Evolutionary conservation across 2,113 vertebrate species (phyloP), one percentile per base, ranked within the genome.

Genomic region (Lanius collurio): DNA sequence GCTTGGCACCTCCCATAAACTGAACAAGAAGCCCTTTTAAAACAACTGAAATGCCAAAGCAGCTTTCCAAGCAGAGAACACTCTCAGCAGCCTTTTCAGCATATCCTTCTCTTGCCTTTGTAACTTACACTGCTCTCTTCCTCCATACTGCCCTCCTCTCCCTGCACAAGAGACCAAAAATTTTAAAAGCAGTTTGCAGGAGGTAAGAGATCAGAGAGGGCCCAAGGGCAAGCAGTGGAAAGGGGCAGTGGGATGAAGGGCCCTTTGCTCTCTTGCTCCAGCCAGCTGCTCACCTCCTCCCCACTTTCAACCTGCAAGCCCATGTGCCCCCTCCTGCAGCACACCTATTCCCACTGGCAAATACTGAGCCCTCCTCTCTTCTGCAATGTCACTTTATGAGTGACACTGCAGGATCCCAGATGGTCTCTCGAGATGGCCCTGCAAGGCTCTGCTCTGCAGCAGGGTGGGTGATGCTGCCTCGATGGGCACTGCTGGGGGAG

Each of bases 181-280:
- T 57, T 49, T 18, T 30, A 89, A 81, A 93, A 94, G 55, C 41
- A n/a, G 78, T 87, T 75, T 83, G 80, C 64, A 31, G 73, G 73
- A 96, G 95, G 92, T 55, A 91, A 79, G 92, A 96, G 96, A 96
- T 94, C 94, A 94, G 83, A 89, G 55, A 81, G 63, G 35, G 56
- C 82, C 89, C 71, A 83, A 74, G 81, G 93, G 80, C 1, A 10
- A 92, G 92, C 30, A 31, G 91, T 90, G 94, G 37, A 74, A 83
- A 26, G 10, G 76, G 47, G 63, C 69, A 85, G 94, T 93, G 96
- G 96, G 97, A 97, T 96, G 93, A 80, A 83, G 75, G 69, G 47
- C 46, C 53, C 60, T 83, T 87, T 73, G 49, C 91, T 70, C 46
- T 85, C 53, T 71, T 4, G 22, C 57, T 55, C 56, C 65, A 93